Base-by-base conservation (phyloP, 1,140 invertebrate species). In the Micrasema minimum region DNA sequence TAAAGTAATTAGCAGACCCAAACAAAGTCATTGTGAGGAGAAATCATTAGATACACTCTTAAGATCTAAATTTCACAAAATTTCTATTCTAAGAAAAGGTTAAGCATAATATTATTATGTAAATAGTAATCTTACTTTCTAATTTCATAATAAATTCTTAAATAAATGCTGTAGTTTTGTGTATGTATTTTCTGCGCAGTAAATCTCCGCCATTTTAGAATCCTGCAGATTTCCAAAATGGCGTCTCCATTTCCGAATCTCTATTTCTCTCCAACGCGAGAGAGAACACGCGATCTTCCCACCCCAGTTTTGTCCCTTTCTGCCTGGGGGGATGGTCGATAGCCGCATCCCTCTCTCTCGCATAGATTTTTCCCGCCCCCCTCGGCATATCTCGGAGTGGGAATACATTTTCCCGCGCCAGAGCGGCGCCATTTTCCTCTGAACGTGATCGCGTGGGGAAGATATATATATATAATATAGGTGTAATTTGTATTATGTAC, bases 381-480 rank as follows among this genome's bases (percentile, higher is more conserved):
- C 59, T 9, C 16, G 3, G 10, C 55, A 23, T 62, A 62, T 46
- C 41, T 46, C 59, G 59, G 43, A 38, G 59, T 26, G 59, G 59
- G 59, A 62, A 62, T 26, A 20, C 5, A 53, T 26, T 61, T 62
- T 31, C 59, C 38, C 18, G 53, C 53, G 53, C 26, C 53, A 37
- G 53, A 57, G 26, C 38, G 59, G 22, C 59, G 59, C 59, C 59
- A 62, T 62, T 62, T 62, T 62, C 43, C 26, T 62, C 43, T 46
- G 38, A 10, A 46, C 41, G 20, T 2, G 55, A 59, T 38, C 37
- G 31, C 55, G 55, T 59, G 55, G 35, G 35, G 31, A 59, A 59
- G 35, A 59, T 59, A 10, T 48, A 45, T 16, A 45, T 45, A 14
- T 14, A 16, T 16, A 45, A 45, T 45, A 16, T 45, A 45, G 0